These are phyloP conservation scores for Drymodes brunneopygia DNA, from an alignment of 2,113 vertebrate genomes.

Conservation along the genomic window DNA sequence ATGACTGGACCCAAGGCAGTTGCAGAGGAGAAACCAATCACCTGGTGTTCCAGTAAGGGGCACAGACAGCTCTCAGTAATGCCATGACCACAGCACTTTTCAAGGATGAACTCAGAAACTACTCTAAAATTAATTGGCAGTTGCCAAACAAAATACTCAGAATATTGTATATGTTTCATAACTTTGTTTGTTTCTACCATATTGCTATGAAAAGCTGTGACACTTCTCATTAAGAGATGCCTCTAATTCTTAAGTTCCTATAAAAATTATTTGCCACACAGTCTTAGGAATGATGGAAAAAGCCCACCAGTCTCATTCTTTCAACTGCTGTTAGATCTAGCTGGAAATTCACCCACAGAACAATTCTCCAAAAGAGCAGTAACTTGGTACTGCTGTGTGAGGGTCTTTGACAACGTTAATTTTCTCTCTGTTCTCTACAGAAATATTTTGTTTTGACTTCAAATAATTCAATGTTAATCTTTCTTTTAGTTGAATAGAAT, in stretches of 20 bases:
- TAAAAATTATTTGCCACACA: background rate
- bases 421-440: background rate
- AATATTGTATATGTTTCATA: background rate
- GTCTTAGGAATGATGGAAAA: background rate
- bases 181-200: background rate
- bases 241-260: background rate
- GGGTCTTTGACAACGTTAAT: background rate
- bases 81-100: background rate
- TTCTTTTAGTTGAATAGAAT: background rate
- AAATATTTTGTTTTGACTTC: background rate
- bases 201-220: background rate
- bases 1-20: background rate
- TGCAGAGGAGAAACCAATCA: background rate
- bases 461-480: background rate
- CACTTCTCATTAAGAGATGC: background rate
- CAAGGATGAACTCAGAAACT: background rate
- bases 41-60: background rate
- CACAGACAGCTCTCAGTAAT: background rate
- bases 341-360: background rate
- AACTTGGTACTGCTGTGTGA: background rate
- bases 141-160: background rate
- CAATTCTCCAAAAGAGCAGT: background rate
- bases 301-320: background rate
- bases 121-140: background rate
- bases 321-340: background rate